phyloP scores from a whole-genome alignment of 2,797 vertebrate genomes.

The Lophotriccus pileatus region DNA sequence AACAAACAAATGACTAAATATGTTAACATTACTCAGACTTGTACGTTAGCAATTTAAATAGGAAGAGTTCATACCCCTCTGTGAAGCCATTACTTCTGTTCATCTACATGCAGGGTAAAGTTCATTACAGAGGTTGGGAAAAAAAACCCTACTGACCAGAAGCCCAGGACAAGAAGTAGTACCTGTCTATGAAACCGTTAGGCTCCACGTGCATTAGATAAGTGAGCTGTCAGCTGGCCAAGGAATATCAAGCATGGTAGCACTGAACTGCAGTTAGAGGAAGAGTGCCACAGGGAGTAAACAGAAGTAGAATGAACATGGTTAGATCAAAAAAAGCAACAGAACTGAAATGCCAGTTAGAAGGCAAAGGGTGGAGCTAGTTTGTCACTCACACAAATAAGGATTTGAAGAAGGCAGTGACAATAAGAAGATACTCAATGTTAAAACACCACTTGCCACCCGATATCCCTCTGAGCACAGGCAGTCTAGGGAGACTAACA shows the following conservation, averaged over 20 bases:
- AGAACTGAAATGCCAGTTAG: slow-evolving; percentile 68
- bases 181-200: slow-evolving; percentile 70
- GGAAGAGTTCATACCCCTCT: slow-evolving; percentile 44
- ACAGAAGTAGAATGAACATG: slow-evolving; percentile 71
- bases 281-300: slow-evolving; percentile 71
- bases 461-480: slow-evolving; percentile 22
- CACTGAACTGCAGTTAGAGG: slow-evolving; percentile 71
- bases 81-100: slow-evolving; percentile 63
- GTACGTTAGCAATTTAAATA: slow-evolving; percentile 28
- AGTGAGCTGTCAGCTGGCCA: slow-evolving; percentile 71
- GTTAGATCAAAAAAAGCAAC: slow-evolving; percentile 70
- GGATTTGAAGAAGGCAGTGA: slow-evolving; percentile 52
- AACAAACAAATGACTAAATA: slow-evolving; percentile 31
- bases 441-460: slow-evolving; percentile 35
- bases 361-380: slow-evolving; percentile 65
- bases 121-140: slow-evolving; percentile 48
- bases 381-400: slow-evolving; percentile 59
- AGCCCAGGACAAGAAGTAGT: slow-evolving; percentile 69
- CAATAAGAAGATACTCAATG: slow-evolving; percentile 24
- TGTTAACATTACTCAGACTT: slow-evolving; percentile 34
- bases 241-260: slow-evolving; percentile 71
- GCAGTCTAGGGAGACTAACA: neutral
- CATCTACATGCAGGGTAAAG: slow-evolving; percentile 64
- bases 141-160: slow-evolving; percentile 65
- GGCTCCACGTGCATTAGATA: slow-evolving; percentile 70